Conservation (phyloP, 2,888 invertebrate genomes). For the Meghimatium bilineatum region DNA sequence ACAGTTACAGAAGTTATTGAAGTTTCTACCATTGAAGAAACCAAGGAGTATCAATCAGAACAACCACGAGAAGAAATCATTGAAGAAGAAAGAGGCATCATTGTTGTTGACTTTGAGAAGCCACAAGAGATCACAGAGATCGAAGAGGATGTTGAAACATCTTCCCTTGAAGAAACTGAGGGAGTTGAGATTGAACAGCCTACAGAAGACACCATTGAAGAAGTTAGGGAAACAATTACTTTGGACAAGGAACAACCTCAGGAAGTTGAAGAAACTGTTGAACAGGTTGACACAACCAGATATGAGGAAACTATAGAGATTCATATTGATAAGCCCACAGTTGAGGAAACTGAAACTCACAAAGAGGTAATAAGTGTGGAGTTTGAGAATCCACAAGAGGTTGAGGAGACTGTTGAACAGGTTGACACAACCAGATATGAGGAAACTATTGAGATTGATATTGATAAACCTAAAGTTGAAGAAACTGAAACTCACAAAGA, state of each 20-base stretch:
- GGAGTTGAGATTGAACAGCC: conserved; percentile 49
- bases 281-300: conserved; percentile 24
- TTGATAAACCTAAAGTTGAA: conserved; percentile 50
- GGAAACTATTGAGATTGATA: conserved; percentile 33
- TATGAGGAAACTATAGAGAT: conserved; percentile 27
- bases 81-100: conserved; percentile 52
- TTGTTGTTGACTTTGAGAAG: conserved; percentile 51
- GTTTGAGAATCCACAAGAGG: conserved; percentile 37
- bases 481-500: conserved; percentile 11
- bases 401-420: conserved; percentile 38
- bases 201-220: conserved; percentile 47
- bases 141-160: conserved; percentile 47
- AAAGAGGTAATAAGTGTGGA: conserved; percentile 30
- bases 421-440: conserved; percentile 46
- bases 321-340: conserved; percentile 27
- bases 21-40: conserved; percentile 40
- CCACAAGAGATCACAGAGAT: conserved; percentile 50
- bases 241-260: conserved; percentile 55
- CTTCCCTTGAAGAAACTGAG: conserved; percentile 50
- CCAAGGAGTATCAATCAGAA: conserved; percentile 48
- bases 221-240: conserved; percentile 41
- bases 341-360: conserved; percentile 41
- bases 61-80: conserved; percentile 56
- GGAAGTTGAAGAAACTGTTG: conserved; percentile 54
- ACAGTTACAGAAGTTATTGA: conserved; percentile 43